phyloP scores from a whole-genome alignment of 92 coral and sea anemone genomes.

The Meandrina meandrites region DNA sequence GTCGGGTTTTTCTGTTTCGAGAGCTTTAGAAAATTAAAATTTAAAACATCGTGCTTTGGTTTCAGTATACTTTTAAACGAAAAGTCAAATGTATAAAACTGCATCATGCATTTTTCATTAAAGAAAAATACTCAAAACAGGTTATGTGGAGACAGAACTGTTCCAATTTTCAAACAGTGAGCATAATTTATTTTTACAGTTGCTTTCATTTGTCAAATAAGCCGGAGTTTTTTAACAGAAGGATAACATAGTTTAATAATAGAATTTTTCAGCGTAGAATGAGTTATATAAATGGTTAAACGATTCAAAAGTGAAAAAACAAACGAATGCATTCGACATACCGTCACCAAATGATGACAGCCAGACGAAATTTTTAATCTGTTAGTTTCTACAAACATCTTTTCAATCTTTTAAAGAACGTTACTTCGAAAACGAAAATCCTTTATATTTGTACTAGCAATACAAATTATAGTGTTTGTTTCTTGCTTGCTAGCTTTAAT shows the following conservation, averaged over 20 bases:
- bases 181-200: background rate
- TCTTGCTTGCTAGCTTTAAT: constrained; percentile 9
- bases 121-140: background rate
- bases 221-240: background rate
- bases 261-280: background rate
- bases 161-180: background rate
- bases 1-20: constrained; percentile 10
- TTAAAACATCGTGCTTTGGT: background rate
- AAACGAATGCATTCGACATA: background rate
- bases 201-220: background rate
- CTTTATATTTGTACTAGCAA: background rate
- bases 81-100: background rate
- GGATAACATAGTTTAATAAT: background rate
- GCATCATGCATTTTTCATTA: background rate
- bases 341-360: background rate
- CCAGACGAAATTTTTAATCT: background rate
- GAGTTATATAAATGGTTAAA: background rate
- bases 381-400: background rate
- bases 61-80: background rate
- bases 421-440: background rate
- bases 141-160: background rate
- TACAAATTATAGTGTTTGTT: background rate
- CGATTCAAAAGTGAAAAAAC: background rate
- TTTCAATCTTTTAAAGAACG: background rate
- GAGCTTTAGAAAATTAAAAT: background rate